These are phyloP conservation scores for Trichomalopsis sarcophagae DNA, from an alignment of 1,140 invertebrate genomes.

Conservation along the genomic window DNA sequence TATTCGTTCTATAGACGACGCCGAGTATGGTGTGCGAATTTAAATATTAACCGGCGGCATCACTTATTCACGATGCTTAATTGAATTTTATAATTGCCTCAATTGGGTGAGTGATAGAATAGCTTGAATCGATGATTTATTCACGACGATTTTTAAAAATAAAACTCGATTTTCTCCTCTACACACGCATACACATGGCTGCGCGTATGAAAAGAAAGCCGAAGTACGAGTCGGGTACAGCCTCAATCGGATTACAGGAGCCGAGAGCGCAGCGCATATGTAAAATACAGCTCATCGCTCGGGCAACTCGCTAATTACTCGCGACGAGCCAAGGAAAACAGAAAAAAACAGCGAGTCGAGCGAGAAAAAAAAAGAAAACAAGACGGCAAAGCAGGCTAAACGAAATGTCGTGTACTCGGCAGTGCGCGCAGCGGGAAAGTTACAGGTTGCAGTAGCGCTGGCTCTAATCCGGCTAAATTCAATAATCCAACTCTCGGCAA, in stretches of 20 bases:
- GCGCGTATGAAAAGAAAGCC: not conserved
- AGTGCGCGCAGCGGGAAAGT: conserved; percentile 23
- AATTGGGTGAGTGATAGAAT: not conserved
- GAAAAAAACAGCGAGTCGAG: not conserved
- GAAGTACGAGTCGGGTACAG: not conserved
- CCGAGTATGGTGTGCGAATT: not conserved
- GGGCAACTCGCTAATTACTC: not conserved
- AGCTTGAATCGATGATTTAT: too few relatives aligned
- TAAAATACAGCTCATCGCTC: not conserved
- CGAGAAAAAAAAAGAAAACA: not conserved
- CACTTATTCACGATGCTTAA: not conserved
- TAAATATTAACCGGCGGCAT: not conserved
- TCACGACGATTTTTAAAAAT: too few relatives aligned
- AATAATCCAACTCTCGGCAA: conserved; percentile 42
- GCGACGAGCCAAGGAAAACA: not conserved
- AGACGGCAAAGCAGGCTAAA: conserved; percentile 31
- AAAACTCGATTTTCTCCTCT: too few relatives aligned
- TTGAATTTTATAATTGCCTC: conserved; percentile 3
- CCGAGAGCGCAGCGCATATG: too few relatives aligned
- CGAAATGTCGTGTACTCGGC: conserved; percentile 27
- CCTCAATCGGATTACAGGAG: too few relatives aligned
- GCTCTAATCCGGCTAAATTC: conserved; percentile 50
- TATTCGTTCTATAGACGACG: not conserved
- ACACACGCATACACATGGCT: not conserved
- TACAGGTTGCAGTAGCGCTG: not conserved